A percentile compares a stretch with the other conserved stretches of the same genome.
Evolutionary conservation across 92 coral and sea anemone genomes (phyloP).

Genomic region (Meandrina meandrites): DNA sequence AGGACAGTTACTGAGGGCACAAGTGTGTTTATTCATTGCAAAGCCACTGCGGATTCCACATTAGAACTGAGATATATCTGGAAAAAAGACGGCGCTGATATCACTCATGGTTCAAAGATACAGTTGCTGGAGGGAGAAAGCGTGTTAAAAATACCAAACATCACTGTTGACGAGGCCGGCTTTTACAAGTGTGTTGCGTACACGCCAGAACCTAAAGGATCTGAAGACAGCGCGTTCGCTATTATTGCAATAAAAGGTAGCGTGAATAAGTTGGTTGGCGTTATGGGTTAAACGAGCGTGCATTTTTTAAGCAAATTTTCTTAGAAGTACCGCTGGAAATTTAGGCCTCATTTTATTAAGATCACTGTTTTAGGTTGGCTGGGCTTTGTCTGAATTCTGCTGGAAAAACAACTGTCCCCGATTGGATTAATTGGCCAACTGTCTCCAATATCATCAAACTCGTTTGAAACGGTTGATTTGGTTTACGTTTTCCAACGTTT

Average conservation of each 20-base stretch:
- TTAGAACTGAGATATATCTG: conserved; percentile 63
- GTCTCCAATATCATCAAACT: no score
- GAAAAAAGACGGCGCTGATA: conserved; percentile 63
- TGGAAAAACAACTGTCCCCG: no score
- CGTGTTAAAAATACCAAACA: conserved; percentile 43
- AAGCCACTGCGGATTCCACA: conserved; percentile 50
- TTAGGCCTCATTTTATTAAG: not conserved
- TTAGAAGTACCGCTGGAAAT: not conserved
- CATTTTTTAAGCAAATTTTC: not conserved
- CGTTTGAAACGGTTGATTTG: no score
- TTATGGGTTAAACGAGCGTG: not conserved
- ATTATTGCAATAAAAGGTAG: conserved; percentile 27
- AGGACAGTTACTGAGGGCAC: conserved; percentile 38
- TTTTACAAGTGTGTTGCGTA: conserved; percentile 80
- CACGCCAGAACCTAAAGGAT: conserved; percentile 66
- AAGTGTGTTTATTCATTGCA: conserved; percentile 58
- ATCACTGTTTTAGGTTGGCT: no score
- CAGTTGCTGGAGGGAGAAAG: conserved; percentile 48
- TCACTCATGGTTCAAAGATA: conserved; percentile 26
- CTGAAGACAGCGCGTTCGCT: conserved; percentile 69
- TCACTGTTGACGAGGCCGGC: conserved; percentile 72
- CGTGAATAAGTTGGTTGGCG: not conserved
- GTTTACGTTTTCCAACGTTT: no score
- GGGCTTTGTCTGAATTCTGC: no score
- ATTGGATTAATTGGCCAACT: no score